phyloP scores from a whole-genome alignment of 2,113 vertebrate genomes.

The Tamias sibiricus region DNA sequence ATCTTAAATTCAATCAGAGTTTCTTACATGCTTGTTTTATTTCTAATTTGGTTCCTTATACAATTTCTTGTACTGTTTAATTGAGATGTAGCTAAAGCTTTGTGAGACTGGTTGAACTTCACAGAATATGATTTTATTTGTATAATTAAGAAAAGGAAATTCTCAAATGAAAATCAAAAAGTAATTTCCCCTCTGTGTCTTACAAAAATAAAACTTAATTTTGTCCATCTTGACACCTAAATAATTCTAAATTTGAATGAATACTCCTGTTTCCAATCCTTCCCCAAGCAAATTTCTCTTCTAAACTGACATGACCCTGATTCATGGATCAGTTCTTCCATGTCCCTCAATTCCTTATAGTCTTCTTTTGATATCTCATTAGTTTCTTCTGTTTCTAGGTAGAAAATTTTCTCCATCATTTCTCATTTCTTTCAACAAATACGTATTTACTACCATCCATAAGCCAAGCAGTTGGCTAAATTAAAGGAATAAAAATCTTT shows the following conservation, averaged over 20 bases:
- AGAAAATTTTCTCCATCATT: not conserved
- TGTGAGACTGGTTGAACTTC: not conserved
- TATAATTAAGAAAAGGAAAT: slow-evolving; percentile 45
- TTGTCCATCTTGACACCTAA: not conserved
- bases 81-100: not conserved
- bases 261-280: not conserved
- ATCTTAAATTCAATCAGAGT: not conserved
- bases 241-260: slow-evolving; percentile 31
- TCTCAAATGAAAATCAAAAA: not conserved
- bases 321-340: not conserved
- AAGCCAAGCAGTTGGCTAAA: slow-evolving; percentile 9
- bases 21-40: not conserved
- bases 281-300: not conserved
- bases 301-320: not conserved
- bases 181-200: not conserved
- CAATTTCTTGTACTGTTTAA: not conserved
- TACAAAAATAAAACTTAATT: slow-evolving; percentile 34
- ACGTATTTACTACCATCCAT: not conserved
- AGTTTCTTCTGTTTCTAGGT: not conserved
- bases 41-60: not conserved
- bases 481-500: slow-evolving; percentile 39
- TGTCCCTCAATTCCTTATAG: not conserved
- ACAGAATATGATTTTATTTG: not conserved
- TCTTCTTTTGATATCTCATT: not conserved
- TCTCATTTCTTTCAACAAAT: not conserved